Percentiles rank a stretch among this genome's conserved stretches.
Conservation (phyloP, 2,797 vertebrate species). For the Halcyon smyrnensis region DNA sequence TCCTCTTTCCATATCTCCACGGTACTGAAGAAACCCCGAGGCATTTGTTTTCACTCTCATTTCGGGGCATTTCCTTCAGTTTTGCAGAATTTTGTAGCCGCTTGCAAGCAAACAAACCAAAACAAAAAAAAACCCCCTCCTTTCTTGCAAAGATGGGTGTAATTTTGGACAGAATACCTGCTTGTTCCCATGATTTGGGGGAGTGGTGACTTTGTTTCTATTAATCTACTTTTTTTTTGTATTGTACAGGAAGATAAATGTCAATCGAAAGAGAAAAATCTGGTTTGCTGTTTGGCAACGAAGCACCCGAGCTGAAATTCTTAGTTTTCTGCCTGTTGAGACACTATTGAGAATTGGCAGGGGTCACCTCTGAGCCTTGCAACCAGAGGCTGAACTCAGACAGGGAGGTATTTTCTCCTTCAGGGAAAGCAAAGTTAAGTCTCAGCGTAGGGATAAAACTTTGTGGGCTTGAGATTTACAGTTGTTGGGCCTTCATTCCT, state of each 20-base stretch:
- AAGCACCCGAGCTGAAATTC: neutral
- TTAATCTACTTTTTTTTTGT: neutral
- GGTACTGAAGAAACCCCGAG: neutral
- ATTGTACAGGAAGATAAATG: neutral
- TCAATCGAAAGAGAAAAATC: neutral
- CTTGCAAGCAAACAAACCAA: neutral
- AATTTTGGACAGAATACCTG: neutral
- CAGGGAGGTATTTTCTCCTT: neutral
- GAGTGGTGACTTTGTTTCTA: neutral
- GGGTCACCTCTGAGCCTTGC: neutral
- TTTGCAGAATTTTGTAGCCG: neutral
- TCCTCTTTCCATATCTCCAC: neutral
- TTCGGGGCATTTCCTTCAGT: accelerated
- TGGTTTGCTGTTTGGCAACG: neutral
- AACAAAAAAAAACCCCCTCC: neutral
- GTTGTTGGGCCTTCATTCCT: neutral
- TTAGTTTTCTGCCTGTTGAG: neutral
- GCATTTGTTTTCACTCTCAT: accelerated
- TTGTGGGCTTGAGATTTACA: neutral
- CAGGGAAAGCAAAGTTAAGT: neutral
- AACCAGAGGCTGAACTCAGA: neutral
- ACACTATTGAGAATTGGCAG: neutral
- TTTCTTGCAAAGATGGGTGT: neutral
- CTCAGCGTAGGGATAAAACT: neutral
- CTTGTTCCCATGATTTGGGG: neutral